Conservation (phyloP, 2,888 invertebrate genomes). For the Trichopria drosophilae region DNA sequence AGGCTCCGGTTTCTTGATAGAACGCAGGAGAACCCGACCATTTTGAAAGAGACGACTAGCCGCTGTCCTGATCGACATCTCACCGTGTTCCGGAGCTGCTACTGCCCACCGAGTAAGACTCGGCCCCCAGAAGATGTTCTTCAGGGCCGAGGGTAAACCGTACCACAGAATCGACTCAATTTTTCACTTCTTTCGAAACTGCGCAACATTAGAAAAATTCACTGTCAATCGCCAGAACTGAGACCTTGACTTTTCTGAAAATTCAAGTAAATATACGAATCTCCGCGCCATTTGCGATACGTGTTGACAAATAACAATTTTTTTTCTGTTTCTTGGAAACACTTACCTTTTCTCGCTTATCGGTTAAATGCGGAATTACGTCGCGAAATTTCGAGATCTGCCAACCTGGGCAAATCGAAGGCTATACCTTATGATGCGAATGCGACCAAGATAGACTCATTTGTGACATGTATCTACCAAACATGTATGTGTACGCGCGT, state of each 20-base stretch:
- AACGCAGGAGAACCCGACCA: constrained; percentile 52
- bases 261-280: too few relatives aligned
- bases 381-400: constrained; percentile 13
- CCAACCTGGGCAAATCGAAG: constrained; percentile 8
- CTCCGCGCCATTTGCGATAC: neutral
- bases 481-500: neutral
- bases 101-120: constrained; percentile 48
- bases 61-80: constrained; percentile 53
- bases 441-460: constrained; percentile 14
- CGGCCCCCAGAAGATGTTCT: constrained; percentile 25
- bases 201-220: neutral
- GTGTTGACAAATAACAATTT: neutral
- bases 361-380: neutral
- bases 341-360: constrained; percentile 15
- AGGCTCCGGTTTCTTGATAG: constrained; percentile 42
- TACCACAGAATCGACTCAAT: constrained; percentile 12
- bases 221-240: too few relatives aligned
- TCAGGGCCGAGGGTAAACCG: constrained; percentile 16
- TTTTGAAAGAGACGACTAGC: constrained; percentile 51
- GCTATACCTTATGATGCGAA: constrained; percentile 11
- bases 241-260: too few relatives aligned
- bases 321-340: neutral
- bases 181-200: constrained; percentile 8
- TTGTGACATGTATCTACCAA: constrained; percentile 1
- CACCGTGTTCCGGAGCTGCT: constrained; percentile 45